phyloP scores from a whole-genome alignment of 2,113 vertebrate species.

The Myxocyprinus asiaticus region DNA sequence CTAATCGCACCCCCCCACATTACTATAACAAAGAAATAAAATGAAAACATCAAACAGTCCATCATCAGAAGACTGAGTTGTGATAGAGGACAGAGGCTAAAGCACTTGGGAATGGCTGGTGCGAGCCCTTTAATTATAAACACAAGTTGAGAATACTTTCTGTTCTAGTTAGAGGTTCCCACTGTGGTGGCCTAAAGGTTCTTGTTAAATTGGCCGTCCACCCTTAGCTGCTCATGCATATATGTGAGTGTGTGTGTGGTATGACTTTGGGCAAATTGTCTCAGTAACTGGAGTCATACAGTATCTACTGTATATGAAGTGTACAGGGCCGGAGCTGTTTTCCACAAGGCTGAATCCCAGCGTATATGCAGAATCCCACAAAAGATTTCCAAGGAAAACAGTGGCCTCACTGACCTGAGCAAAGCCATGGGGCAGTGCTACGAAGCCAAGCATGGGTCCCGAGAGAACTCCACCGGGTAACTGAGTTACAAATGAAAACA shows the following conservation, averaged over 20 bases:
- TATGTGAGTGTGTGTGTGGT: background rate
- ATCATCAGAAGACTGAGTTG: conserved; percentile 30
- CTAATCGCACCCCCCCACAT: background rate
- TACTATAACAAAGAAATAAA: conserved; percentile 20
- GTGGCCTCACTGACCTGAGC: conserved; percentile 43
- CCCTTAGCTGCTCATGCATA: background rate
- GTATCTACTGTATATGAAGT: background rate
- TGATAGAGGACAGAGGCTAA: conserved; percentile 23
- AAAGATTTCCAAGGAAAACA: conserved; percentile 52
- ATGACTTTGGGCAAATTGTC: conserved; percentile 1
- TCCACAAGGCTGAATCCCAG: conserved; percentile 30
- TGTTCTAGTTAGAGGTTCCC: conserved; percentile 26
- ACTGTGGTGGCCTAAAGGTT: conserved; percentile 36
- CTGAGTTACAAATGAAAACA: conserved; percentile 42
- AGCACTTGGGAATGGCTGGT: conserved; percentile 39
- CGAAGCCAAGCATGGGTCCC: conserved; percentile 20
- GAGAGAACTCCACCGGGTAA: conserved; percentile 26
- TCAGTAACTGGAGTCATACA: conserved; percentile 33
- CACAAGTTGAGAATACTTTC: conserved; percentile 1
- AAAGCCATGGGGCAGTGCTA: conserved; percentile 4
- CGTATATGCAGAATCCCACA: conserved; percentile 41
- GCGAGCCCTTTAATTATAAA: conserved; percentile 44
- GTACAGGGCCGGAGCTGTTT: conserved; percentile 10
- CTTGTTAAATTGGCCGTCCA: conserved; percentile 47
- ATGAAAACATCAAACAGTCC: conserved; percentile 34